Base-by-base conservation (phyloP, 2,113 vertebrate genomes). In the Rhinopithecus roxellana region DNA sequence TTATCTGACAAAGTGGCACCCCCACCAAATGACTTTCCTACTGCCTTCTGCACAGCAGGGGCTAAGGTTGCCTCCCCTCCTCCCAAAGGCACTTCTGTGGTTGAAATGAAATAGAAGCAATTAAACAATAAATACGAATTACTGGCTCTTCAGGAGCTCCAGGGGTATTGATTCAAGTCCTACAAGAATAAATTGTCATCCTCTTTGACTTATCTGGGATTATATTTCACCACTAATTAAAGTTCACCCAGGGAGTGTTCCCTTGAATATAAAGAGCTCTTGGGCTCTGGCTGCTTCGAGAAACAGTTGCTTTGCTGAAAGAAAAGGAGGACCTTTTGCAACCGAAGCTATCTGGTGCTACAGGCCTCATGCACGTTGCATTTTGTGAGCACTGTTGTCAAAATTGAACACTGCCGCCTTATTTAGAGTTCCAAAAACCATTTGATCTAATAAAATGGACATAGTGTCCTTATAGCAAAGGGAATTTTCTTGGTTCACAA, bases 211-310 rank as follows among this genome's bases (percentile, higher is more conserved):
- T 98, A 88, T 40, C 64, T 22, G 86, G 83, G 70, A 72, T 98
- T 98, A 55, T 94, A 94, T 97, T 98, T 98, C 90, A 95, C 43
- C 92, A 79, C 90, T 94, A 98, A 98, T 98, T 97, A 95, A 96
- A 97, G 90, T 93, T 95, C 40, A 94, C 18, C 14, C 5, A 30
- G 40, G 57, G 81, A 93, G 57, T 88, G 61, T 96, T 97, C 92
- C 57, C 55, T 93, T 77, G 97, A 93, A 93, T 48, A 38, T 55
- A 48, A 96, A 97, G 94, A 78, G n/a, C 57, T 45, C 14, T 27
- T 4, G 83, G 85, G 38, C 67, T 45, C 61, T 6, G 75, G 81
- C 17, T 8, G 57, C 35, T 75, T n/a, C 50, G 78, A 67, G 95
- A 81, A 94, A 50, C 50, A 1, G 30, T 12, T 27, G 69, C 75